Evolutionary conservation across 2,888 invertebrate species (phyloP).

Genomic region (Caenorhabditis wallacei): DNA sequence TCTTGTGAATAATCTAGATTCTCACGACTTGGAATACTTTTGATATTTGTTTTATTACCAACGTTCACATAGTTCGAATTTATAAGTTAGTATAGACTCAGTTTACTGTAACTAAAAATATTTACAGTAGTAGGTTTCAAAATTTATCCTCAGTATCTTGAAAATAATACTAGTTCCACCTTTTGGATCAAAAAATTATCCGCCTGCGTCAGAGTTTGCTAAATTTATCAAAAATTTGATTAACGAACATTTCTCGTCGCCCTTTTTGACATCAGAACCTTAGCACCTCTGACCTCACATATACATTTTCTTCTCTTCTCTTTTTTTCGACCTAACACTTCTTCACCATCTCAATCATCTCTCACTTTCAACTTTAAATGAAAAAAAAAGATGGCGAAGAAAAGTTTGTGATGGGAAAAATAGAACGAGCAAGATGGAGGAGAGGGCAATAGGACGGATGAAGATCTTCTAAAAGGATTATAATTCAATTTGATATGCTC

Average conservation of each 20-base stretch:
- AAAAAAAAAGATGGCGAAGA: constrained; percentile 45
- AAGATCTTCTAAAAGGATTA: constrained; percentile 67
- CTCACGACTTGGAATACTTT: constrained; percentile 2
- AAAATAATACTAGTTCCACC: no score
- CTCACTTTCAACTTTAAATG: constrained; percentile 40
- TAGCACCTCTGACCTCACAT: constrained; percentile 17
- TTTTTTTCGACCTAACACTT: constrained; percentile 19
- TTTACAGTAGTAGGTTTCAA: no score
- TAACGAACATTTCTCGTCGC: constrained; percentile 12
- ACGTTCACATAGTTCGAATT: no score
- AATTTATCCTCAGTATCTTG: no score
- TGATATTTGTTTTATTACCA: background rate
- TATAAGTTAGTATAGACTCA: no score
- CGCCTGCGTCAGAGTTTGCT: constrained; percentile 6
- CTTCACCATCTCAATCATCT: constrained; percentile 29
- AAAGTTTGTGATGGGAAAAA: constrained; percentile 34
- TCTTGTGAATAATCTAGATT: constrained; percentile 27
- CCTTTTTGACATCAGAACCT: constrained; percentile 31
- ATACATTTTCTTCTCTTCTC: background rate
- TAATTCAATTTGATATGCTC: constrained; percentile 65
- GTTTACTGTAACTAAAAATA: no score
- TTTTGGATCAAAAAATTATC: background rate
- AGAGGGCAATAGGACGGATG: constrained; percentile 51
- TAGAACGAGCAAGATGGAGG: constrained; percentile 24
- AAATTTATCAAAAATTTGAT: constrained; percentile 17